Percentiles rank a stretch among this genome's conserved stretches.
These are phyloP conservation scores for Ariopsis seemanni DNA, from an alignment of 2,113 vertebrate genomes.

Conservation along the genomic window DNA sequence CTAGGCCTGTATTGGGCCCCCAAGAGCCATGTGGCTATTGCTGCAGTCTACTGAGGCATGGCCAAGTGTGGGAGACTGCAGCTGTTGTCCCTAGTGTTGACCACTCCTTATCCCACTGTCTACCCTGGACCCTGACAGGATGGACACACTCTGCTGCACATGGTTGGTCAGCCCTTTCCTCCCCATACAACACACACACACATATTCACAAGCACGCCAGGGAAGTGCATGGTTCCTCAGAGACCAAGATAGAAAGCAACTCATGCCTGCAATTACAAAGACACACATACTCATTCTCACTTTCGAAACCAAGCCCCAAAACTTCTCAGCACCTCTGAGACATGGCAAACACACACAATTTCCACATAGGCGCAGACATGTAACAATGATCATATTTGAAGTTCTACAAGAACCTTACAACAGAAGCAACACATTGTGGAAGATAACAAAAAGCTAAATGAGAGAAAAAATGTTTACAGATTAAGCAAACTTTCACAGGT, in stretches of 20 bases:
- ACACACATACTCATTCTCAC: background rate
- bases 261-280: background rate
- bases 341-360: background rate
- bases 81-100: constrained; percentile 56
- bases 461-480: background rate
- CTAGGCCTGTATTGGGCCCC: constrained; percentile 16
- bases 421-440: background rate
- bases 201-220: constrained; percentile 14
- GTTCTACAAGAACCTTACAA: background rate
- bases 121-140: constrained; percentile 68
- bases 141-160: constrained; percentile 66
- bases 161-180: constrained; percentile 49
- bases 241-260: background rate
- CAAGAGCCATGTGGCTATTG: background rate
- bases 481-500: background rate
- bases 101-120: constrained; percentile 51
- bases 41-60: constrained; percentile 42
- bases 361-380: background rate
- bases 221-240: background rate
- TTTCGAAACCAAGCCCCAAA: background rate
- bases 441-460: background rate
- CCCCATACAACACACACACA: constrained; percentile 28
- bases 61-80: constrained; percentile 36
- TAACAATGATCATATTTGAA: background rate
- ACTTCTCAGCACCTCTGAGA: background rate